Evolutionary conservation across 2,797 vertebrate genomes (phyloP).

Genomic region (Urophycis tenuis): DNA sequence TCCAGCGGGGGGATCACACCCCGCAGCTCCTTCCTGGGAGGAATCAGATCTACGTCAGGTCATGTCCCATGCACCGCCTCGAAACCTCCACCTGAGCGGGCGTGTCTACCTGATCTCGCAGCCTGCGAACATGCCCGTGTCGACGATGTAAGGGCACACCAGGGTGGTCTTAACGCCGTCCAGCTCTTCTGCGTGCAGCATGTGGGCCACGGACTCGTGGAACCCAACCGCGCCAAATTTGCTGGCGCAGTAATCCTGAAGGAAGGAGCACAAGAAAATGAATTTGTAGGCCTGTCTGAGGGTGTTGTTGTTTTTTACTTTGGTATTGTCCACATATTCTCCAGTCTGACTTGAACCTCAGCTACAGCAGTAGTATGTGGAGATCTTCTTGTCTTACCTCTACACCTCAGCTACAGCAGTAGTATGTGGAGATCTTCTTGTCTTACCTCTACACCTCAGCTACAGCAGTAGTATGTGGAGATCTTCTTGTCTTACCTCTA

Average conservation of each 20-base stretch:
- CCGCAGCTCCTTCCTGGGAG: constrained; percentile 55
- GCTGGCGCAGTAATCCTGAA: constrained; percentile 71
- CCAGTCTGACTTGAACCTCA: not conserved
- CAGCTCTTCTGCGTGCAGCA: constrained; percentile 57
- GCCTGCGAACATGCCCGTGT: constrained; percentile 66
- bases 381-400: constrained; percentile 44
- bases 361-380: not conserved
- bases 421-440: not conserved
- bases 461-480: not conserved
- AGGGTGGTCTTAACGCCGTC: constrained; percentile 65
- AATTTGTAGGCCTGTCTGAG: not conserved
- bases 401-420: no score
- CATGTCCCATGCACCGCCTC: not conserved
- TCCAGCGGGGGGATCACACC: constrained; percentile 59
- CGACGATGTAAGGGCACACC: constrained; percentile 66
- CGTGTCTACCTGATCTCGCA: constrained; percentile 59
- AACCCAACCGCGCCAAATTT: constrained; percentile 71
- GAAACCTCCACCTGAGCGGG: no score
- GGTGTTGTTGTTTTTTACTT: not conserved
- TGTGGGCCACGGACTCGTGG: constrained; percentile 68
- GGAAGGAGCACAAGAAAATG: not conserved
- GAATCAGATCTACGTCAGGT: not conserved
- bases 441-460: constrained; percentile 61
- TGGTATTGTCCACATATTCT: not conserved
- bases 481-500: constrained; percentile 48